Conservation (phyloP, 2,797 vertebrate genomes). For the Gobionotothen gibberifrons region DNA sequence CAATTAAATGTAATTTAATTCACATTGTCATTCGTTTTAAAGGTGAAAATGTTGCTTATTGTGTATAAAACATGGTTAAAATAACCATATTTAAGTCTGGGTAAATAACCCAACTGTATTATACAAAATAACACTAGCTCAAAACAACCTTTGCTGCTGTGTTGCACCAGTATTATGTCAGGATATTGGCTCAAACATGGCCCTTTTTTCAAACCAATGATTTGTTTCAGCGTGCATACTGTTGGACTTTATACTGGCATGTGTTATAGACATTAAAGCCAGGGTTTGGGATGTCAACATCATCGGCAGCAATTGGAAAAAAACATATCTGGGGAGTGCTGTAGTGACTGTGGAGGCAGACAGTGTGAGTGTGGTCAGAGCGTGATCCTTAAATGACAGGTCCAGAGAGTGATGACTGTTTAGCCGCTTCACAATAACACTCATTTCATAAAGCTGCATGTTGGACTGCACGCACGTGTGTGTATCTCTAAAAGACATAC, state of each 20-base stretch:
- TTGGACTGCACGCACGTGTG: slow-evolving; percentile 41
- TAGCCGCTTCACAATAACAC: slow-evolving; percentile 76
- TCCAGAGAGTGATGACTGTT: slow-evolving; percentile 78
- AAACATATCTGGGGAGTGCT: slow-evolving; percentile 41
- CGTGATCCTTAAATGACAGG: slow-evolving; percentile 81
- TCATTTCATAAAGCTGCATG: slow-evolving; percentile 71
- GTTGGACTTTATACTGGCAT: slow-evolving; percentile 26
- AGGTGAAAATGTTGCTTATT: neutral
- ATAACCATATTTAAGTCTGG: neutral
- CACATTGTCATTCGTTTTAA: neutral
- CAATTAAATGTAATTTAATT: neutral
- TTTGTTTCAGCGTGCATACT: neutral
- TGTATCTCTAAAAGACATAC: slow-evolving; percentile 34
- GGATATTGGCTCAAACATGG: neutral
- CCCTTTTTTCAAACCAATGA: neutral
- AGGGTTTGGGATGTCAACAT: slow-evolving; percentile 54
- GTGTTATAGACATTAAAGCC: slow-evolving; percentile 44
- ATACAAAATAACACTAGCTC: neutral
- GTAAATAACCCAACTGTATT: neutral
- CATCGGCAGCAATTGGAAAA: slow-evolving; percentile 51
- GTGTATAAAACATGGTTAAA: neutral
- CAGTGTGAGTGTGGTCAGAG: slow-evolving; percentile 66
- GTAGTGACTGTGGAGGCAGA: slow-evolving; percentile 71
- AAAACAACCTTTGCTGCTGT: neutral
- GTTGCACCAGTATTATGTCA: neutral